A percentile compares a stretch with the other conserved stretches of the same genome.
These are phyloP conservation scores for Lepus townsendii DNA, from an alignment of 2,797 vertebrate species.

Conservation along the genomic window DNA sequence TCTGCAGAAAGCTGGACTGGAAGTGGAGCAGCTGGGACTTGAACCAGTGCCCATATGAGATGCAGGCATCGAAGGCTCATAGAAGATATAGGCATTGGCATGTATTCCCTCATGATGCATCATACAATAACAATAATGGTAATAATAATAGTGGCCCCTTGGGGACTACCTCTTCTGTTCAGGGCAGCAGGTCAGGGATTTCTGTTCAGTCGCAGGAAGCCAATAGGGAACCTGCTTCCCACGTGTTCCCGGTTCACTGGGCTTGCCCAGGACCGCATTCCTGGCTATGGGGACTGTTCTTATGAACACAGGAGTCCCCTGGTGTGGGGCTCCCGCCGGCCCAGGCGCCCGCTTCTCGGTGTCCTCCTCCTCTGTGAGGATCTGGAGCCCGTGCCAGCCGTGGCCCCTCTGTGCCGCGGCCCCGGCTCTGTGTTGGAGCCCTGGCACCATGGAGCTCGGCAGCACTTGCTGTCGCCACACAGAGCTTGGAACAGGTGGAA, in stretches of 20 bases:
- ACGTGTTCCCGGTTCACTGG: not conserved
- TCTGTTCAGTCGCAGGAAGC: not conserved
- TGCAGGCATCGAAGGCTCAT: too few species aligned
- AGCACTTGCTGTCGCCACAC: too few species aligned
- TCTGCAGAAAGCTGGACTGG: too few species aligned
- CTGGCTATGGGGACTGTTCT: not conserved
- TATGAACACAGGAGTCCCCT: not conserved
- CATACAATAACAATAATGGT: not conserved
- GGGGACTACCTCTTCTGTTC: not conserved
- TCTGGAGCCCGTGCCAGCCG: not conserved
- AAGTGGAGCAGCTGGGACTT: too few species aligned
- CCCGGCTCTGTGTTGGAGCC: not conserved
- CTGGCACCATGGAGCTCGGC: not conserved
- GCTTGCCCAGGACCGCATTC: not conserved
- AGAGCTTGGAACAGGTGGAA: not conserved
- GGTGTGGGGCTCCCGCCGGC: rapidly evolving
- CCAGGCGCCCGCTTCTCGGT: not conserved
- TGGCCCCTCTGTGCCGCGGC: too few species aligned
- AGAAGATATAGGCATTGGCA: not conserved
- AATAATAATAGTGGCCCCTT: too few species aligned
- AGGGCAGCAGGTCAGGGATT: not conserved
- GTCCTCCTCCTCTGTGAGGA: not conserved
- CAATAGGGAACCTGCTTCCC: not conserved
- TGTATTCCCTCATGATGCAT: not conserved
- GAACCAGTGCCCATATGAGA: too few species aligned